A percentile compares a stretch with the other conserved stretches of the same genome.
These are phyloP conservation scores for Cyanistes caeruleus DNA, from an alignment of 2,113 vertebrate species.

Conservation along the genomic window DNA sequence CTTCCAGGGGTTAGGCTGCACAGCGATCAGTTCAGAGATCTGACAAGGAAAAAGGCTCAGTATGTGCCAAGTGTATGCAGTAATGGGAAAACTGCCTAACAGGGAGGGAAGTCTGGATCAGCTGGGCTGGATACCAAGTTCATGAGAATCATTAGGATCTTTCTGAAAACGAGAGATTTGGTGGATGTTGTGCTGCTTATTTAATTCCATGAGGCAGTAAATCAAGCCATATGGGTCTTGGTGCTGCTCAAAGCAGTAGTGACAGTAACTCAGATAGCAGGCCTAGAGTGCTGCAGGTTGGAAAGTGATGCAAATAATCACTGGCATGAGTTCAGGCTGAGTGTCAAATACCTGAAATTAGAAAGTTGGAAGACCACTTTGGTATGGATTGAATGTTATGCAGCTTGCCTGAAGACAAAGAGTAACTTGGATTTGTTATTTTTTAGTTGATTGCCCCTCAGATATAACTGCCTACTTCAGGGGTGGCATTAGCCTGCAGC, in stretches of 20 bases:
- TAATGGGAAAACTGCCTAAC: background rate
- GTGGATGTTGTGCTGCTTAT: background rate
- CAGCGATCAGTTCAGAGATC: background rate
- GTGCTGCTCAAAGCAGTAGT: constrained; percentile 3
- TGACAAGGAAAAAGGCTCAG: background rate
- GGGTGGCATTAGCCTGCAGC: background rate
- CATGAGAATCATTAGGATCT: background rate
- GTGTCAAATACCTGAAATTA: constrained; percentile 31
- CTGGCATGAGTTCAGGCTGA: background rate
- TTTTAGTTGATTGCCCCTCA: background rate
- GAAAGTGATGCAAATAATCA: constrained; percentile 15
- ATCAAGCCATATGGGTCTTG: background rate
- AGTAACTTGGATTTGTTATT: background rate
- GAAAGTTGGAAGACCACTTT: background rate
- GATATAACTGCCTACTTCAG: background rate
- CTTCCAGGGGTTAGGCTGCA: constrained; percentile 14
- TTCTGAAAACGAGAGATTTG: background rate
- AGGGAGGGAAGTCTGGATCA: background rate
- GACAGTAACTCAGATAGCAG: constrained; percentile 16
- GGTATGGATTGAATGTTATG: background rate
- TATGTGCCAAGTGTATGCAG: background rate
- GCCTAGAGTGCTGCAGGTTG: background rate
- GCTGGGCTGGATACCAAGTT: background rate
- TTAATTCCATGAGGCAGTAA: background rate
- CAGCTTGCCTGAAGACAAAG: background rate